A percentile compares a stretch with the other conserved stretches of the same genome.
These are phyloP conservation scores for Drosophila affinis DNA, from an alignment of 2,888 invertebrate genomes.

Conservation along the genomic window DNA sequence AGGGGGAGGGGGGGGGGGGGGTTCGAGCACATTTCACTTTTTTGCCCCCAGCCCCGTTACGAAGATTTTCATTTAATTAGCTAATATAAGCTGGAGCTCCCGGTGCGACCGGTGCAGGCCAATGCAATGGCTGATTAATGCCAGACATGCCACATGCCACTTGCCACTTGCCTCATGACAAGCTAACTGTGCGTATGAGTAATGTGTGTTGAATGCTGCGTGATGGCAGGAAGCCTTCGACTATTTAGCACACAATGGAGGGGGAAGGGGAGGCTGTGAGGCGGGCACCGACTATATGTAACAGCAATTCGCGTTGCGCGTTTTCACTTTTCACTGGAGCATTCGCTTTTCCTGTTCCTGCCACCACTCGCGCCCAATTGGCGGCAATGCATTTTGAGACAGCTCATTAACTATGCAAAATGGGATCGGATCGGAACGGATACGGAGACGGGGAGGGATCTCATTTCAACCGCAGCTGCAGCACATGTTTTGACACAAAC, in stretches of 20 bases:
- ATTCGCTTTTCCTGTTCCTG: slow-evolving; percentile 65
- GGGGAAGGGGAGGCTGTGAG: slow-evolving; percentile 1
- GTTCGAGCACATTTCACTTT: slow-evolving; percentile 46
- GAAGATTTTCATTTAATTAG: slow-evolving; percentile 69
- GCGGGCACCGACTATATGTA: slow-evolving; percentile 35
- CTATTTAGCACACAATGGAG: slow-evolving; percentile 75
- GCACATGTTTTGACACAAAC: background rate
- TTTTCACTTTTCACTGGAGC: slow-evolving; percentile 63
- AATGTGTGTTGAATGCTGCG: slow-evolving; percentile 54
- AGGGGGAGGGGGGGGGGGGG: too few species aligned
- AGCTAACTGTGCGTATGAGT: slow-evolving; percentile 75
- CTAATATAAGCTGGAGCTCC: slow-evolving; percentile 55
- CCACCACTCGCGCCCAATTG: slow-evolving; percentile 56
- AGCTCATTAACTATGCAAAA: slow-evolving; percentile 77
- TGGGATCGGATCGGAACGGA: slow-evolving; percentile 10
- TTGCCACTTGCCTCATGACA: slow-evolving; percentile 35
- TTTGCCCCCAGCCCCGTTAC: slow-evolving; percentile 19
- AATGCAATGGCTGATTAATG: slow-evolving; percentile 29
- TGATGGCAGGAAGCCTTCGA: slow-evolving; percentile 55
- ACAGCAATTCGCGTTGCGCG: slow-evolving; percentile 65
- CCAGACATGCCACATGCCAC: slow-evolving; percentile 29
- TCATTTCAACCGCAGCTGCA: slow-evolving; percentile 32
- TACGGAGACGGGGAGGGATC: slow-evolving; percentile 5
- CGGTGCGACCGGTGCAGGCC: slow-evolving; percentile 38
- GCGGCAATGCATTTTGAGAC: slow-evolving; percentile 67